Percentiles rank a stretch among this genome's conserved stretches.
Evolutionary conservation across 2,888 invertebrate species (phyloP).

Genomic region (Agonum fuliginosum): DNA sequence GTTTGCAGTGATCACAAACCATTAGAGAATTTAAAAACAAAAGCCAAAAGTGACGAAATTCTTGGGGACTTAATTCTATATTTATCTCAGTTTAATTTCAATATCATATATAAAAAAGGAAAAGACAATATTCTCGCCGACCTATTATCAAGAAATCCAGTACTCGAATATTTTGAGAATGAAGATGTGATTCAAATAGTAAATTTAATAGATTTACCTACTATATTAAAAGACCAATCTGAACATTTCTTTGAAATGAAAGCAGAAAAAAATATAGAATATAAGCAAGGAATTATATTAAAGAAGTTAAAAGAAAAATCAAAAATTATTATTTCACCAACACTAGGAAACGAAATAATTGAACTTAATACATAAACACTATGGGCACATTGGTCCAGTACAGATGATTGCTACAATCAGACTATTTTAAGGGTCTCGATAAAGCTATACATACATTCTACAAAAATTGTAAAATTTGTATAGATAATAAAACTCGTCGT

Average conservation of each 20-base stretch:
- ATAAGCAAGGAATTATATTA: background rate
- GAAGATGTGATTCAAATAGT: background rate
- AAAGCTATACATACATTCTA: slow-evolving; percentile 16
- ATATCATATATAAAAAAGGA: background rate
- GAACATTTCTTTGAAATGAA: background rate
- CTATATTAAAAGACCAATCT: background rate
- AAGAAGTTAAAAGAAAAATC: slow-evolving; percentile 4
- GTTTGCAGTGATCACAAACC: slow-evolving; percentile 64
- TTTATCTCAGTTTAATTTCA: background rate
- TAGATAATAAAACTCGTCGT: slow-evolving; percentile 20
- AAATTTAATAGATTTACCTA: background rate
- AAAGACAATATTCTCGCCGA: background rate
- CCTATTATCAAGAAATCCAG: background rate
- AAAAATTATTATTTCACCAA: slow-evolving; percentile 4
- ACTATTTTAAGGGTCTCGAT: slow-evolving; percentile 15
- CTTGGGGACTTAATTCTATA: background rate
- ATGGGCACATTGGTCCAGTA: background rate
- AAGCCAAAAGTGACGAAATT: slow-evolving; percentile 9
- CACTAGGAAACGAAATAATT: background rate
- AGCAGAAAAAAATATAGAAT: background rate
- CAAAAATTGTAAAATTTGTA: slow-evolving; percentile 28
- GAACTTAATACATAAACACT: background rate
- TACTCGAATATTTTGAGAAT: background rate
- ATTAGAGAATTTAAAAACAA: slow-evolving; percentile 58
- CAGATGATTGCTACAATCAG: background rate